Evolutionary conservation across 1,140 invertebrate species (phyloP).

Genomic region (Eupristina koningsbergeri): DNA sequence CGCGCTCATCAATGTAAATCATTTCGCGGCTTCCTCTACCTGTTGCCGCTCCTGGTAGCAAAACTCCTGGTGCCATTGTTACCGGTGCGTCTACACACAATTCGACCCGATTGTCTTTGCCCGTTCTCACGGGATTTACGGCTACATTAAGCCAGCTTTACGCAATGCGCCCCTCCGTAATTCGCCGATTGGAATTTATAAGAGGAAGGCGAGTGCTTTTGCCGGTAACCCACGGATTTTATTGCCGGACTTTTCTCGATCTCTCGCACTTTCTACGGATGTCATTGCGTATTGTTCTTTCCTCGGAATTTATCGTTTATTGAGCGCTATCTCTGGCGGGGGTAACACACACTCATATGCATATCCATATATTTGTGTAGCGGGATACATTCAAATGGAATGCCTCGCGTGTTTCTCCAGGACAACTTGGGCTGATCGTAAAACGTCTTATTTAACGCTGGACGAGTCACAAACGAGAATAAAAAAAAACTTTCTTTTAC

Average conservation of each 20-base stretch:
- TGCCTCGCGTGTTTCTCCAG: not conserved
- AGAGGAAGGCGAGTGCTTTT: not conserved
- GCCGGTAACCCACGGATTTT: not conserved
- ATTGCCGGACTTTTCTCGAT: not conserved
- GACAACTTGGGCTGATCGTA: not conserved
- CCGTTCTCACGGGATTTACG: not conserved
- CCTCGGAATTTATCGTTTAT: not conserved
- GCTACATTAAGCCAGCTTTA: not conserved
- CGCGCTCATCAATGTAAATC: slow-evolving; percentile 36
- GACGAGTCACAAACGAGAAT: not conserved
- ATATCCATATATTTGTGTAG: not conserved
- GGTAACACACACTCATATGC: not conserved
- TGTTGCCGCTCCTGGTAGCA: not conserved
- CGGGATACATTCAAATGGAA: not conserved
- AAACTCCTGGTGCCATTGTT: not conserved
- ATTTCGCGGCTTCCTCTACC: not conserved
- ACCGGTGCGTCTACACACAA: not conserved
- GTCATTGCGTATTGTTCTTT: too few relatives aligned
- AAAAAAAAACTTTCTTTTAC: not conserved
- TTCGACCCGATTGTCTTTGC: not conserved
- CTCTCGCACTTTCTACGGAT: not conserved
- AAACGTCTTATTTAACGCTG: not conserved
- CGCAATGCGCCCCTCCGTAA: not conserved
- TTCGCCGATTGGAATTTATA: not conserved
- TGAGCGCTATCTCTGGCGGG: not conserved